Evolutionary conservation across 1,140 invertebrate genomes (phyloP), one percentile per base, ranked within the genome.

Genomic region (Phymastichus coffea): DNA sequence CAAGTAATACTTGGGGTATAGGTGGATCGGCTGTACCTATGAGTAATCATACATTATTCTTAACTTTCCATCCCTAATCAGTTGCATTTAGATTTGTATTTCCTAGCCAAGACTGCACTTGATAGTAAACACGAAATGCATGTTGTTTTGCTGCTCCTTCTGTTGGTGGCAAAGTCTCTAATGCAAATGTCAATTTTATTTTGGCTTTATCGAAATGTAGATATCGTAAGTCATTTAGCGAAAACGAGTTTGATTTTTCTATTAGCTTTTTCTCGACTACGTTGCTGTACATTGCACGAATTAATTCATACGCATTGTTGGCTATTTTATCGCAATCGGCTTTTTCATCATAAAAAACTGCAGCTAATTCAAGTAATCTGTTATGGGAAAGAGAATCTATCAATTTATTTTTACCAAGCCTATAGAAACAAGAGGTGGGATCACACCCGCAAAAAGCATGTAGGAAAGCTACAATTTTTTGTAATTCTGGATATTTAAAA

Each of bases 381-480:
- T n/a, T 33, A 12, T 7, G 6, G 6, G 28, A 33, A 53, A 46
- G 33, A n/a, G 25, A 15, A 14, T 46, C 35, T 22, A 47, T 12
- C 10, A 33, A 44, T 60, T 60, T 60, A 53, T 60, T 53, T 53
- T 60, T 60, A 23, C 19, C 20, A 25, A 4, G 6, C 12, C 12
- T 33, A 12, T 33, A 33, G 12, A 33, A 33, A 33, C 6, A 6
- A 7, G 28, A 33, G 6, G 28, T 33, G 12, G 28, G 6, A 33
- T 6, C 6, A 12, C 28, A 33, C 6, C 40, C 48, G 33, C 38
- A 44, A 22, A 60, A 46, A 3, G 51, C 46, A 35, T 63, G 61
- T 46, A 63, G 35, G 35, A 63, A 63, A 20, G 23, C 52, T 4
- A 61, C 37, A 26, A 54, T 47, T 19, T 26, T 15, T 37, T 61